Conservation (phyloP, 1,140 invertebrate genomes). For the Apis cerana region DNA sequence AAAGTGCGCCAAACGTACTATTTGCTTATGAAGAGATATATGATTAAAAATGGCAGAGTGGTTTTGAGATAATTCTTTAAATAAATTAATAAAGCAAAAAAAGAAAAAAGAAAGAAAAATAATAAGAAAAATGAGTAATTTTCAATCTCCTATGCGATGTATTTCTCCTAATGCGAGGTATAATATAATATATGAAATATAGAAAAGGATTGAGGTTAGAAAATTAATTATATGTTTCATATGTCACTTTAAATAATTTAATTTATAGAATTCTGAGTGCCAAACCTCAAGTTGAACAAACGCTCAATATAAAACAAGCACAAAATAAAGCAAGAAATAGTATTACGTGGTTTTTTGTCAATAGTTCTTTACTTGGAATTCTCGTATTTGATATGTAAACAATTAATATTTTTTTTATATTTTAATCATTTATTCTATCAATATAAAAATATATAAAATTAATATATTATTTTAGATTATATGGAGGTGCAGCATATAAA, state of each 20-base stretch:
- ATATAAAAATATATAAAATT: not conserved
- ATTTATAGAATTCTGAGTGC: constrained; percentile 70
- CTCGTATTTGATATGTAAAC: constrained; percentile 73
- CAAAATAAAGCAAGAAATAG: constrained; percentile 71
- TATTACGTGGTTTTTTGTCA: constrained; percentile 74
- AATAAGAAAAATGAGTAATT: constrained; percentile 67
- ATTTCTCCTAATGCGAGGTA: constrained; percentile 76
- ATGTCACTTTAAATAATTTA: constrained; percentile 9
- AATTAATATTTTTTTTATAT: not conserved
- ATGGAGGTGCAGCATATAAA: constrained; percentile 70
- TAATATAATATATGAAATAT: not conserved
- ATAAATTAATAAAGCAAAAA: not conserved
- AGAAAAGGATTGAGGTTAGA: constrained; percentile 10
- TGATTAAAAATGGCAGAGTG: not conserved
- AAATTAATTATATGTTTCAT: not conserved
- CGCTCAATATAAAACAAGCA: constrained; percentile 66
- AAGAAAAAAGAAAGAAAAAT: too few species aligned
- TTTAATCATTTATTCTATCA: too few species aligned
- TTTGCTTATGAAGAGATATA: not conserved
- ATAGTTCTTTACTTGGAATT: constrained; percentile 67
- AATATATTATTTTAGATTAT: constrained; percentile 60
- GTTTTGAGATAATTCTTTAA: not conserved
- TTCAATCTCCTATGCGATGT: constrained; percentile 72
- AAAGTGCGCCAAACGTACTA: not conserved
- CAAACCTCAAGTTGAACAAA: constrained; percentile 75